Evolutionary conservation across 1,140 invertebrate species (phyloP), one percentile per base, ranked within the genome.

Genomic region (Pseudoatta argentina): DNA sequence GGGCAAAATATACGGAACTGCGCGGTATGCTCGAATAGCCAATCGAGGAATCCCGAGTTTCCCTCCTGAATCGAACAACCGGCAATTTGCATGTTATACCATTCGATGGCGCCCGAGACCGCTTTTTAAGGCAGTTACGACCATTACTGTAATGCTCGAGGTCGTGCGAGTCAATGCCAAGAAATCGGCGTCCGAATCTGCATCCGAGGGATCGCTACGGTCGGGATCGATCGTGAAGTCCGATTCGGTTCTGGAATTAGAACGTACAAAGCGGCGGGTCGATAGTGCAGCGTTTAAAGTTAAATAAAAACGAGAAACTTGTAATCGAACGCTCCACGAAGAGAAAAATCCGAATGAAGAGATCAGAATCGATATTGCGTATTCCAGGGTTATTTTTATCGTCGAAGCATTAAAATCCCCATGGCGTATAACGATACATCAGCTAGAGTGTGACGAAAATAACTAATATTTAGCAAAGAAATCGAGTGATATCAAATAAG

Each of bases 161-260:
- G 87, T 91, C 90, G 89, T 89, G 81, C 87, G 77, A 91, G 90
- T 91, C 89, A 91, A 91, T 91, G 85, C 85, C 89, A 79, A 77
- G 87, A 67, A 83, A 82, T 87, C 78, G 64, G 48, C 76, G 30
- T 59, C 48, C 78, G 48, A 61, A 76, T 75, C 75, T 57, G 27
- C 79, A 82, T 64, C 30, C 21, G 34, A 63, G 66, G 59, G 55
- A 83, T 69, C 67, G 44, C 24, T 21, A 61, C 44, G 76, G 24
- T 16, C 76, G 76, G n/a, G 77, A 61, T 64, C 71, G 82, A 78
- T 78, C 82, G 44, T 85, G 66, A 78, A 55, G 8, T 30, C 48
- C 73, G 73, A 85, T 78, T 66, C 48, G 72, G 53, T 59, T 61
- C 79, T 82, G 67, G 18, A 61, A 83, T 83, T 83, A 61, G 55